Percentiles rank a stretch among this genome's conserved stretches.
These are phyloP conservation scores for Macropus fuliginosus DNA, from an alignment of 2,797 vertebrate genomes.

Conservation along the genomic window DNA sequence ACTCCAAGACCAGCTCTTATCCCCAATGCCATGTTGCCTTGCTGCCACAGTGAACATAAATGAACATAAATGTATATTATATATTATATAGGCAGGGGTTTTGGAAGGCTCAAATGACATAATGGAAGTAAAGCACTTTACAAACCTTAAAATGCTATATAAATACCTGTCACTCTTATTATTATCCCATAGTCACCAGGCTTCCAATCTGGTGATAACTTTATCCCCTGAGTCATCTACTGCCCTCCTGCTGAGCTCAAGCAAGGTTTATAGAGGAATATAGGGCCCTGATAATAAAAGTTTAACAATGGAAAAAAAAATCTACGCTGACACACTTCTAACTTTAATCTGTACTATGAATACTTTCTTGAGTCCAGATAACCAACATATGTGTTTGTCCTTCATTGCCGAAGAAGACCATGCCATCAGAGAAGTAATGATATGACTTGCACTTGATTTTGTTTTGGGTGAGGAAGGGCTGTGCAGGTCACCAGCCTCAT, in stretches of 20 bases:
- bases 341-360: not conserved
- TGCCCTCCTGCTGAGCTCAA: not conserved
- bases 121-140: not conserved
- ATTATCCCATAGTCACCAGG: not conserved
- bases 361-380: not conserved
- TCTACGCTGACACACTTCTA: not conserved
- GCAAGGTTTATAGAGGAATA: not conserved
- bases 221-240: not conserved
- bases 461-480: too few relatives aligned
- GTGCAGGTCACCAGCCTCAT: too few relatives aligned
- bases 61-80: not conserved
- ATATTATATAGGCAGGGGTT: not conserved
- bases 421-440: too few relatives aligned
- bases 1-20: not conserved
- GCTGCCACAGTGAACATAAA: not conserved
- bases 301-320: not conserved
- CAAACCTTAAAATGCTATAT: not conserved
- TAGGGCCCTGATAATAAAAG: not conserved
- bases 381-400: not conserved
- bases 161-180: not conserved
- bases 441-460: too few relatives aligned
- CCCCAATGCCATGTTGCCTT: not conserved
- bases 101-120: not conserved
- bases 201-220: not conserved
- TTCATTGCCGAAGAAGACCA: too few relatives aligned